Base-by-base conservation (phyloP, 92 coral and sea anemone species). In the Meandrina meandrites region DNA sequence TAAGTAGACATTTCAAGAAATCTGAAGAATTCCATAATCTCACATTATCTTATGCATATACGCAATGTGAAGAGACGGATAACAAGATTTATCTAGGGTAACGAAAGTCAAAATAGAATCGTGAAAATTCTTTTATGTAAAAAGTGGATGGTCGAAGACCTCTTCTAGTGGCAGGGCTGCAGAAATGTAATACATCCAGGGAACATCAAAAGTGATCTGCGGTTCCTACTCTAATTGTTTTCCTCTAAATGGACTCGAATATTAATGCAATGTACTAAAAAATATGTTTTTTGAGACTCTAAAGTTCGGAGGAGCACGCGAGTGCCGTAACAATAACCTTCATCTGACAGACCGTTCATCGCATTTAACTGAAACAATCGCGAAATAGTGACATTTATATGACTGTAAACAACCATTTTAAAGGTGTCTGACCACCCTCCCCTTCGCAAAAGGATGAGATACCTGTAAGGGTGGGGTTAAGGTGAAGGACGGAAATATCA, bases 21-120 rank as follows among this genome's bases (percentile, higher is more conserved):
- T 54, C 64, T 57, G 45, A 57, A 56, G 82, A 16, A 79, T 79
- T 56, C 69, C 11, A 3, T 79, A 21, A 79, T 79, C 82, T 18
- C 17, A 19, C 70, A 34, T 35, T 54, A 34, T 78, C 45, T 57
- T 22, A 12, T 12, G 47, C 1, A 18, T 53, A 53, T 19, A 31
- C 10, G 53, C 22, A 30, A 22, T 60, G 74, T 24, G 81, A 9
- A 2, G 19, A 76, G n/a, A 75, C 5, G 21, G 58, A n/a, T 75
- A 24, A 37, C 40, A 45, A 48, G 57, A 76, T 27, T 11, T 24
- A 75, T 40, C 79, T 40, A 8, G 21, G 79, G 79, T 24, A 48
- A 45, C 79, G 54, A 40, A 75, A 40, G 54, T 62, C 31, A 62
- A 31, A 70, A 32, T 70, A 1, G 17, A 7, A 30, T 40, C 45